phyloP scores from a whole-genome alignment of 2,113 vertebrate genomes.

The Xerus inauris region DNA sequence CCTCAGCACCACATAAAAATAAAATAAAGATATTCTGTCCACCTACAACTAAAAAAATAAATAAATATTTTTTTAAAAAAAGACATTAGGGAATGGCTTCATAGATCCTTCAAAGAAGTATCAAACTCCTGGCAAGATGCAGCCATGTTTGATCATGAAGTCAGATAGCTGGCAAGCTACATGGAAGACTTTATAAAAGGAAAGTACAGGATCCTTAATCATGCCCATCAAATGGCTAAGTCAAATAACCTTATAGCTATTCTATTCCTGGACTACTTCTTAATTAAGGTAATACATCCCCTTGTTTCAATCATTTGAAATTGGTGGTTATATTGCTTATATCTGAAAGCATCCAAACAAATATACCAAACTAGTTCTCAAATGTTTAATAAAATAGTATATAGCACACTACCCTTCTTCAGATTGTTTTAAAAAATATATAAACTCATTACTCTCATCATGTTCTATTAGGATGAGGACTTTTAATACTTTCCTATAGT shows the following conservation, averaged over 20 bases:
- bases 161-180: background rate
- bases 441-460: background rate
- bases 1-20: too few species aligned
- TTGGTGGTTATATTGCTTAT: background rate
- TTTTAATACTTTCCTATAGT: background rate
- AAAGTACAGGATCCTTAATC: background rate
- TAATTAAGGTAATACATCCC: background rate
- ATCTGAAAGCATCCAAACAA: background rate
- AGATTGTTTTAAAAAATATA: constrained; percentile 5
- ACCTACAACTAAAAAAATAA: too few species aligned
- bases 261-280: background rate
- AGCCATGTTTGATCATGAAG: background rate
- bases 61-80: too few species aligned
- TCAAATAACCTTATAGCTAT: background rate
- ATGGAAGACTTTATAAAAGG: background rate
- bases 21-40: too few species aligned
- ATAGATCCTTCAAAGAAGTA: background rate
- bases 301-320: background rate
- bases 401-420: background rate
- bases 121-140: background rate
- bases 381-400: background rate
- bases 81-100: background rate
- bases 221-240: background rate
- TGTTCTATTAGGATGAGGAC: background rate
- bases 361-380: background rate